Evolutionary conservation across 1,140 invertebrate species (phyloP), one percentile per base, ranked within the genome.

Genomic region (Drosophila nikananu): DNA sequence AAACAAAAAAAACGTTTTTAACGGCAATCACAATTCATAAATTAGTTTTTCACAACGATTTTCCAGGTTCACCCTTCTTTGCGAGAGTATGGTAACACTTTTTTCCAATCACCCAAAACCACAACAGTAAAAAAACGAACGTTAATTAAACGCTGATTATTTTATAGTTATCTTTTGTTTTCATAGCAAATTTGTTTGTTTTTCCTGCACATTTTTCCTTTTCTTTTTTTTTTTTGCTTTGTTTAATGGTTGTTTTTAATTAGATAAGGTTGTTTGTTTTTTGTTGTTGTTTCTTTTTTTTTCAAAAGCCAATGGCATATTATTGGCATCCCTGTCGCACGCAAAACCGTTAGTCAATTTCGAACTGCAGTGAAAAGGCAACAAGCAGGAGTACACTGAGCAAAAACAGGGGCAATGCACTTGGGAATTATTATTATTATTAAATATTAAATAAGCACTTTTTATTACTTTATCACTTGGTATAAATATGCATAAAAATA

Each of bases 131-230:
- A 62, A 61, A 25, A 42, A 67, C 64, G 15, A 61, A 59, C 35
- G 27, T 70, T 73, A 73, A 73, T 73, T 73, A 73, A 73, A 68
- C 23, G 63, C 67, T 73, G 68, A 73, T 73, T 73, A 60, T 62
- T 49, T 72, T 64, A 41, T 35, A 58, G 35, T 61, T 65, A 44
- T 77, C 58, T 63, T 72, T 60, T 60, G 70, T 72, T 73, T 61
- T 60, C 67, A 51, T 61, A 52, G 42, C 70, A 32, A 61, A 61
- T 58, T 61, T 73, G 46, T 61, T 73, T 73, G 54, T 51, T 30
- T 39, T 72, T 57, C n/a, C 37, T 51, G 9, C 44, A 23, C 35
- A 51, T 60, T 35, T 73, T 30, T 19, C 44, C 23, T 30, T 65
- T 25, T 23, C 10, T 9, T n/a, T 37, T 27, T 39, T 37, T 55